Percentiles rank a stretch among this genome's conserved stretches.
Conservation (phyloP, 2,113 vertebrate genomes). For the Anoura caudifer region DNA sequence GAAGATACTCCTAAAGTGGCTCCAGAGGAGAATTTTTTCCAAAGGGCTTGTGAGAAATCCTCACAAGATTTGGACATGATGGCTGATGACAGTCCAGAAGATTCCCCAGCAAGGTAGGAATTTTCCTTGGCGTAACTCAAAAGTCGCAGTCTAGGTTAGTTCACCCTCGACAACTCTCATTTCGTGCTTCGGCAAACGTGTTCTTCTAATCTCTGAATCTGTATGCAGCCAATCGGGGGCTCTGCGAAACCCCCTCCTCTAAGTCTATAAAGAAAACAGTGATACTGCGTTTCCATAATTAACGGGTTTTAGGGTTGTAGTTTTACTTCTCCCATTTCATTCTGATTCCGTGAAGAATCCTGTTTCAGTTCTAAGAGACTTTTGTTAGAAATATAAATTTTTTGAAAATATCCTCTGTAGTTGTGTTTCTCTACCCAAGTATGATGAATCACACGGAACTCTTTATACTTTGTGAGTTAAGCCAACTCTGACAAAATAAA, state of each 20-base stretch:
- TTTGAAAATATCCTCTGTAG: not conserved
- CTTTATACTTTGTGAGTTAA: constrained; percentile 68
- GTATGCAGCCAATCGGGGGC: not conserved
- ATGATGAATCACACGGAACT: not conserved
- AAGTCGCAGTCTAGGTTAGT: constrained; percentile 32
- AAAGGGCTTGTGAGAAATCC: constrained; percentile 81
- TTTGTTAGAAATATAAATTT: not conserved
- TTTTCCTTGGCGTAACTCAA: constrained; percentile 54
- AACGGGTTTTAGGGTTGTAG: not conserved
- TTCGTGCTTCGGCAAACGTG: constrained; percentile 52
- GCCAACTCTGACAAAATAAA: constrained; percentile 68
- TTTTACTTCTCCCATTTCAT: not conserved
- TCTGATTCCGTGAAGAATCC: not conserved
- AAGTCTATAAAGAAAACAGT: not conserved
- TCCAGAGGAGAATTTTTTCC: constrained; percentile 79
- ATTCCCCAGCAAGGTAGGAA: constrained; percentile 91
- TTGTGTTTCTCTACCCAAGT: not conserved
- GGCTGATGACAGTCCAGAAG: constrained; percentile 83
- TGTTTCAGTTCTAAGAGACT: not conserved
- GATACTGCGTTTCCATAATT: not conserved
- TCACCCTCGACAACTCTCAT: constrained; percentile 27
- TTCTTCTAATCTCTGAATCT: constrained; percentile 33
- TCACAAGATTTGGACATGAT: constrained; percentile 85
- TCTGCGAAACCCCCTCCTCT: not conserved
- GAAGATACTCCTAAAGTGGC: constrained; percentile 84